Evolutionary conservation across 1,140 invertebrate genomes (phyloP), one percentile per base, ranked within the genome.

Genomic region (Bombyx mandarina): DNA sequence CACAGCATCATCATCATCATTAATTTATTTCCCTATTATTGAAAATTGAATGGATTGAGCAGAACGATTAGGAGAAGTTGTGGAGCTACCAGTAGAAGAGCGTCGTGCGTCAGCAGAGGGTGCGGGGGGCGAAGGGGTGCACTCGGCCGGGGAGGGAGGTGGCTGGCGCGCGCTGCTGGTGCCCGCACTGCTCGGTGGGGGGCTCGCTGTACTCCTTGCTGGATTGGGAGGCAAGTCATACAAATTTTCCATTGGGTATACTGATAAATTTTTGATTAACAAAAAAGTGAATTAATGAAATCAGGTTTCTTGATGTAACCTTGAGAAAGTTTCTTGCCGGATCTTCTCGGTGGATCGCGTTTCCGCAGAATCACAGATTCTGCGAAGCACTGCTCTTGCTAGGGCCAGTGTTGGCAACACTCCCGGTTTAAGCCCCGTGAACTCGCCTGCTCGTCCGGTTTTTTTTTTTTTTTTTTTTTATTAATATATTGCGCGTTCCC

Each of bases 31-130:
- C 5, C 18, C 46, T 5, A 35, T 35, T 35, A 35, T 35, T 35
- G 26, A 18, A 10, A 18, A 8, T 48, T 10, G 48, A 12, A 7
- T 50, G 7, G 8, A 18, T 18, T 18, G 26, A 48, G n/a, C 54
- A 82, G 79, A 82, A 55, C 64, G 67, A 9, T 57, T 82, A 42
- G 79, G 79, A 0, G 73, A 80, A 10, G 65, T 75, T 0, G 61
- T 69, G n/a, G 71, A 78, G 52, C 43, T 82, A 43, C 67, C 76
- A 1, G 45, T 65, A 10, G 79, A 73, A 53, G 69, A 58, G 7
- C 63, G 66, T 3, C 47, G 46, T 42, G 56, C 53, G 51, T 8
- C 10, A 43, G 52, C 48, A 10, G 62, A 45, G 45, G 59, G 49
- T 61, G 59, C 43, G 60, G 63, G 10, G 70, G 62, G 1, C 56